Percentiles rank a stretch among this genome's conserved stretches.
These are phyloP conservation scores for Pollenia amentaria DNA, from an alignment of 2,888 invertebrate species.

Conservation along the genomic window DNA sequence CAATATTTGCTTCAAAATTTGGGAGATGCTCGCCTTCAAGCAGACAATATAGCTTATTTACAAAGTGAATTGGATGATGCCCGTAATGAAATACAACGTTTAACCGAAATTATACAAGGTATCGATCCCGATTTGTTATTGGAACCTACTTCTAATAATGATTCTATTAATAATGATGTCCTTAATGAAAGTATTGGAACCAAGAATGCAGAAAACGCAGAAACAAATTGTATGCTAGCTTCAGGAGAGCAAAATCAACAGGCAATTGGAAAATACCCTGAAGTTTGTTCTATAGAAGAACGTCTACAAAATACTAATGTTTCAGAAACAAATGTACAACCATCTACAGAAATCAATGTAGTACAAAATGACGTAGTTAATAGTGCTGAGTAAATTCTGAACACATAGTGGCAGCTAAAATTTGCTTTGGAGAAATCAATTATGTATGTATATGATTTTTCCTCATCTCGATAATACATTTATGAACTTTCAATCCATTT, in stretches of 20 bases:
- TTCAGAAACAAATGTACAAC: conserved; percentile 26
- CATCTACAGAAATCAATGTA: not conserved
- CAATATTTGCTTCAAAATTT: conserved; percentile 82
- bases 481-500: not conserved
- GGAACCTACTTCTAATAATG: conserved; percentile 44
- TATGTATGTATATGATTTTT: conserved; percentile 15
- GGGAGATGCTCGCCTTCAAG: conserved; percentile 80
- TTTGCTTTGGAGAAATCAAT: not conserved
- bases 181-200: conserved; percentile 15
- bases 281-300: conserved; percentile 26
- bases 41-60: conserved; percentile 80
- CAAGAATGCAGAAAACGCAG: not conserved
- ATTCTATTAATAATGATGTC: conserved; percentile 30
- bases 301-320: conserved; percentile 43
- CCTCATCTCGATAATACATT: not conserved
- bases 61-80: conserved; percentile 80
- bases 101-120: conserved; percentile 78
- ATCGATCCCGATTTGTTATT: conserved; percentile 79
- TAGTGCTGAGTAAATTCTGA: conserved; percentile 34
- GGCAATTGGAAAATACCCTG: conserved; percentile 8
- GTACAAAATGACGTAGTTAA: conserved; percentile 10
- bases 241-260: conserved; percentile 28
- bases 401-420: not conserved
- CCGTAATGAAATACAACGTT: conserved; percentile 79
- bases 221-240: not conserved